Evolutionary conservation across 2,113 vertebrate genomes (phyloP), one percentile per base, ranked within the genome.

Genomic region (Hippocampus mohnikei): DNA sequence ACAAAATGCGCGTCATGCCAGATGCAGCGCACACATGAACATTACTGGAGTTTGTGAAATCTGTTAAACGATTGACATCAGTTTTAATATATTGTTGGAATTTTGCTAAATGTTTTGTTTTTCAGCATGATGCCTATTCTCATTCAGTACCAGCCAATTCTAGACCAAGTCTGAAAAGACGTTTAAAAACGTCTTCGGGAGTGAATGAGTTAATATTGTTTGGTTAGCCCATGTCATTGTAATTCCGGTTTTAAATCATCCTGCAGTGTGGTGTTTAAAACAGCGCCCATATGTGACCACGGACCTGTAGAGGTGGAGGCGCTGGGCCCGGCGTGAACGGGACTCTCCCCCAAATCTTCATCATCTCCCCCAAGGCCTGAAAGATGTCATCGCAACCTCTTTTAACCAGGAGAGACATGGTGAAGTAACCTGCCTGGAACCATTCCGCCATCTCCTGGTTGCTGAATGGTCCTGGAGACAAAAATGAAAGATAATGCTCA

Each of bases 341-440:
- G 72, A 99, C 95, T 80, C 96, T 93, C 63, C 95, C 96, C 97
- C 97, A 99, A 91, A 98, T 95, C 88, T 99, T 98, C 90, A 98
- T 97, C 68, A 98, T 94, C 41, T 98, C 96, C 67, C 97, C 96
- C 72, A 99, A 93, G 0, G 95, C 92, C 63, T 99, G 96, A 84
- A 98, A 99, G 63, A 94, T 93, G 80, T 98, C 97, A n/a, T 98
- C 97, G 78, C 97, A 98, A 5, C 95, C 97, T 93, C 97, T 93
- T 88, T 97, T 98, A 72, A 99, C 95, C 80, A 98, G 85, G 44
- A 99, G 89, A 0, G 95, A 96, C 95, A 99, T 95, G 1, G 97
- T 96, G 81, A 99, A 99, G 82, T 99, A 99, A 25, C 97, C 97
- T 8, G 96, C 97, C 88, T 98, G 97, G 88, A 98, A 99, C 97